Evolutionary conservation across 2,888 invertebrate species (phyloP), one percentile per base, ranked within the genome.

Genomic region (Hoplodrina blanda): DNA sequence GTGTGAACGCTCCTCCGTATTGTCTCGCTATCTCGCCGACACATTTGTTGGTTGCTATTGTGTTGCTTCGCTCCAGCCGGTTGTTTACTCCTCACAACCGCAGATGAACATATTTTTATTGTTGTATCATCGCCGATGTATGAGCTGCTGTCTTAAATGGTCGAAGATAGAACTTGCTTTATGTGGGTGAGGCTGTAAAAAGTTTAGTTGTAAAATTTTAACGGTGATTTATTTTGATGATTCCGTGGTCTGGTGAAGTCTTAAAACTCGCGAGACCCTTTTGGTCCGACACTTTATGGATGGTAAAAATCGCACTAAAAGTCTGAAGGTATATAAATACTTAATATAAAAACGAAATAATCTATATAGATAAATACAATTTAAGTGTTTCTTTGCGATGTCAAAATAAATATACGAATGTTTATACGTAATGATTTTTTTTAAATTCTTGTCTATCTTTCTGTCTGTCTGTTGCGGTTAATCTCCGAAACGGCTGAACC

Each of bases 71-170:
- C 62, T 60, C 62, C 44, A 44, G 41, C 25, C 54, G 30, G 56
- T 64, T 81, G 69, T 77, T 77, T 82, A 82, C 82, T 71, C n/a
- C 50, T 52, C 50, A 30, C 67, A 55, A 37, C 54, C 25, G 46
- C 53, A 66, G 46, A 59, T 61, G 64, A 53, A 70, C 79, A 73
- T 79, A 81, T 81, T 82, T 81, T 81, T 81, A 79, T 79, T 82
- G 76, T 79, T 79, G 67, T 76, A 73, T 79, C 73, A 79, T 73
- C 55, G 73, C 59, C 59, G 50, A 60, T 68, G 59, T 67, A 75
- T 64, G 76, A 76, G 33, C 67, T 67, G 77, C 62, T 62, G 61
- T 67, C 76, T 67, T 70, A 59, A 79, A 67, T 66, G 78, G 20
- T 57, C 17, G 19, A 25, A 76, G 65, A 78, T 78, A 64, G n/a